Conservation (phyloP, 2,888 invertebrate species). For the Oxyscelio sp. region DNA sequence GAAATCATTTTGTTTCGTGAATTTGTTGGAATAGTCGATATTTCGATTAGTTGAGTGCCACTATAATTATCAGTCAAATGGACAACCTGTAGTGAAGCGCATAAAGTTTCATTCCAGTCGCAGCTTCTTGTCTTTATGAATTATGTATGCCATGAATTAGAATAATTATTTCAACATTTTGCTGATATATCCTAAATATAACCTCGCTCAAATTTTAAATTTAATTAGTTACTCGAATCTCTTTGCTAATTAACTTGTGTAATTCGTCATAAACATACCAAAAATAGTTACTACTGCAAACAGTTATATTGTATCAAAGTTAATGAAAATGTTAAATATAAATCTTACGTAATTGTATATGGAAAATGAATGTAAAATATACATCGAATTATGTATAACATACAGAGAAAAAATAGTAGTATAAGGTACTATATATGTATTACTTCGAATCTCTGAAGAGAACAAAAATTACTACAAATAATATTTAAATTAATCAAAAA, state of each 20-base stretch:
- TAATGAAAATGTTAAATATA: conserved; percentile 42
- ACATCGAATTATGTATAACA: too few relatives aligned
- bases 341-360: conserved; percentile 19
- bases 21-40: too few relatives aligned
- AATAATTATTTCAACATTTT: conserved; percentile 69
- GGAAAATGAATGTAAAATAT: conserved; percentile 29
- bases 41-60: too few relatives aligned
- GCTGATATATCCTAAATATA: conserved; percentile 45
- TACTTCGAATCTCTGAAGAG: too few relatives aligned
- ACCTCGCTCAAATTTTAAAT: conserved; percentile 25
- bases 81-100: too few relatives aligned
- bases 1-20: too few relatives aligned
- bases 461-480: too few relatives aligned
- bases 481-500: too few relatives aligned
- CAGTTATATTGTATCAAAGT: conserved; percentile 32
- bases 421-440: too few relatives aligned
- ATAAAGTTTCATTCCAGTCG: conserved; percentile 36
- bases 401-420: too few relatives aligned
- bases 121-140: conserved; percentile 57
- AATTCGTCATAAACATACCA: conserved; percentile 25
- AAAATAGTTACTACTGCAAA: conserved; percentile 21
- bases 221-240: conserved; percentile 26
- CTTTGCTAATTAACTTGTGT: conserved; percentile 44
- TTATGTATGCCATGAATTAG: conserved; percentile 67
- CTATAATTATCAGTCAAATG: too few relatives aligned